Evolutionary conservation across 92 coral and sea anemone species (phyloP).

Genomic region (Actinostola sp.): DNA sequence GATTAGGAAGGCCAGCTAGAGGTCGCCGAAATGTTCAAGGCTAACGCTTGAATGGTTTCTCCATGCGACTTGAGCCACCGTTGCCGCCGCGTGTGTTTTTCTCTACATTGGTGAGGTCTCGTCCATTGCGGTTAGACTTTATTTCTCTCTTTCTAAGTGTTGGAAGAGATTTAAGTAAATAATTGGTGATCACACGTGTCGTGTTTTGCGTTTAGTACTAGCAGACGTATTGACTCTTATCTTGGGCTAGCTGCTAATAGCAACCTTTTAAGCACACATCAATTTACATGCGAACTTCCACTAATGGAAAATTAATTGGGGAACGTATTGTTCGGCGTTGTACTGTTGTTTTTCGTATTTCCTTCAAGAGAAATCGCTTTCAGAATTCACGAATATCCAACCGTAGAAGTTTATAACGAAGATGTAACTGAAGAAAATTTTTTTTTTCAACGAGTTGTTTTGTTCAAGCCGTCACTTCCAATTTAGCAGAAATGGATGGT

Average conservation of each 20-base stretch:
- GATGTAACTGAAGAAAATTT: too few species aligned
- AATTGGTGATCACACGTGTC: slow-evolving; percentile 48
- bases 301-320: slow-evolving; percentile 99
- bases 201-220: slow-evolving; percentile 34
- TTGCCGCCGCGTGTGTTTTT: slow-evolving; percentile 37
- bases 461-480: slow-evolving; percentile 51
- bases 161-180: slow-evolving; percentile 39
- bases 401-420: background rate
- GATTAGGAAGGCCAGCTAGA: slow-evolving; percentile 46
- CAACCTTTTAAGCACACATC: slow-evolving; percentile 97
- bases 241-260: slow-evolving; percentile 87
- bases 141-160: slow-evolving; percentile 26
- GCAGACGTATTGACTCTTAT: slow-evolving; percentile 68
- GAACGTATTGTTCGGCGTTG: slow-evolving; percentile 79
- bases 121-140: slow-evolving; percentile 34
- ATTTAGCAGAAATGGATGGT: slow-evolving; percentile 35
- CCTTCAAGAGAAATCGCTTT: slow-evolving; percentile 32
- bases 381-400: slow-evolving; percentile 8
- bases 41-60: slow-evolving; percentile 36
- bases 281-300: slow-evolving; percentile 83
- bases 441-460: slow-evolving; percentile 19
- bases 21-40: slow-evolving; percentile 39
- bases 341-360: slow-evolving; percentile 72
- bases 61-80: slow-evolving; percentile 41
- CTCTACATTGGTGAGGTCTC: slow-evolving; percentile 12